phyloP scores from a whole-genome alignment of 2,888 invertebrate species.

The Drepanosiphum platanoidis region DNA sequence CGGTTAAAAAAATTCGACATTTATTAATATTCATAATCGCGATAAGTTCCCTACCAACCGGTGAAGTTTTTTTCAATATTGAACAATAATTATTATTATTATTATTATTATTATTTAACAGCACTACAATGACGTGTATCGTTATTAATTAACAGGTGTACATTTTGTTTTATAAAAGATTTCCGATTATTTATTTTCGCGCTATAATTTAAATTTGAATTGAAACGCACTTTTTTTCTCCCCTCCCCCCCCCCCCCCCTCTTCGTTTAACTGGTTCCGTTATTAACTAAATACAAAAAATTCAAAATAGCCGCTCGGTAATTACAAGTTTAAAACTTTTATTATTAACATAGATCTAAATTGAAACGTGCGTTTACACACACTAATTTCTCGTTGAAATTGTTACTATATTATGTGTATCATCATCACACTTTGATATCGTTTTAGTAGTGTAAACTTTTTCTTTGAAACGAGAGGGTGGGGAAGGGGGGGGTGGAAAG shows the following conservation, averaged over 20 bases:
- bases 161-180: not conserved
- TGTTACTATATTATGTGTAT: too few species aligned
- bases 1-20: too few species aligned
- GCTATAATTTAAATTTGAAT: not conserved
- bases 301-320: slow-evolving; percentile 2
- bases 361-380: slow-evolving; percentile 35
- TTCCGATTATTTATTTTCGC: not conserved
- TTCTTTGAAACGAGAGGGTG: slow-evolving; percentile 12
- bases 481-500: too few species aligned
- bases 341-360: slow-evolving; percentile 15
- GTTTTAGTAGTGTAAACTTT: slow-evolving; percentile 49
- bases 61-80: not conserved
- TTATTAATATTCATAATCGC: too few species aligned
- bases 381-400: slow-evolving; percentile 40
- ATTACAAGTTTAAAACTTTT: slow-evolving; percentile 30
- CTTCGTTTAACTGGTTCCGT: slow-evolving; percentile 21
- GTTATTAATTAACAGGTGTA: too few species aligned
- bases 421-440: slow-evolving; percentile 34
- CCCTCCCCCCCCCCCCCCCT: too few species aligned
- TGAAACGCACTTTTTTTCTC: slow-evolving; percentile 9
- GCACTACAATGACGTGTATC: not conserved
- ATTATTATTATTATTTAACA: not conserved
- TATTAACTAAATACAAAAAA: slow-evolving; percentile 8
- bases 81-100: not conserved
- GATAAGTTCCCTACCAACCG: not conserved